These are phyloP conservation scores for Shargacucullia verbasci DNA, from an alignment of 2,888 invertebrate genomes.

Conservation along the genomic window DNA sequence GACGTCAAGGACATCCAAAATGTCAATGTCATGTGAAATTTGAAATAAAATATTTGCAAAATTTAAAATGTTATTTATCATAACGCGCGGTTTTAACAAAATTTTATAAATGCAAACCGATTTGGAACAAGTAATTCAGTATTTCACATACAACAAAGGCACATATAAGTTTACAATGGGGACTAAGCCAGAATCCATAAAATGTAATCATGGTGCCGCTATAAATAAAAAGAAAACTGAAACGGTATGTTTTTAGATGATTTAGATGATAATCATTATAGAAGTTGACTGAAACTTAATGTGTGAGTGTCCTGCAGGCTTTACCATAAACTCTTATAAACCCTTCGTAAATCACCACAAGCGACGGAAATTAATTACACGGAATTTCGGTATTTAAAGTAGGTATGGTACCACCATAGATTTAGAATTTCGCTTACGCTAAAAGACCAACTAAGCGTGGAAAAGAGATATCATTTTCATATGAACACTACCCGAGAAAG, in stretches of 20 bases:
- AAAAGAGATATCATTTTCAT: no score
- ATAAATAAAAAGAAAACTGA: conserved; percentile 3
- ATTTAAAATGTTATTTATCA: conserved; percentile 40
- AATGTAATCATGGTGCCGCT: conserved; percentile 3
- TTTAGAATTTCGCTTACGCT: no score
- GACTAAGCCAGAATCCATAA: not conserved
- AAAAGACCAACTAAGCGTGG: no score
- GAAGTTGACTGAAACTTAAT: no score
- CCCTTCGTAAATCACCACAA: no score
- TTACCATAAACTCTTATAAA: no score
- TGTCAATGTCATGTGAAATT: conserved; percentile 28
- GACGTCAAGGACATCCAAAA: conserved; percentile 11
- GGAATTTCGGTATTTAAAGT: no score
- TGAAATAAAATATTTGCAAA: conserved; percentile 27
- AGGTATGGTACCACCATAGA: no score
- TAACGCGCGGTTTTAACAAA: conserved; percentile 1
- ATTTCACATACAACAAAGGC: conserved; percentile 1
- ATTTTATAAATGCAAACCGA: conserved; percentile 3
- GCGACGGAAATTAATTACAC: no score
- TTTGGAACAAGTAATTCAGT: conserved; percentile 26
- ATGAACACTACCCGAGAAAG: no score
- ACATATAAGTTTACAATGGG: conserved; percentile 13
- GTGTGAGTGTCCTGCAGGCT: no score
- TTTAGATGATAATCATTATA: no score
- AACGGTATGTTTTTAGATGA: conserved; percentile 20